phyloP scores from a whole-genome alignment of 2,888 invertebrate species.

The Dasysyrphus tricinctus region DNA sequence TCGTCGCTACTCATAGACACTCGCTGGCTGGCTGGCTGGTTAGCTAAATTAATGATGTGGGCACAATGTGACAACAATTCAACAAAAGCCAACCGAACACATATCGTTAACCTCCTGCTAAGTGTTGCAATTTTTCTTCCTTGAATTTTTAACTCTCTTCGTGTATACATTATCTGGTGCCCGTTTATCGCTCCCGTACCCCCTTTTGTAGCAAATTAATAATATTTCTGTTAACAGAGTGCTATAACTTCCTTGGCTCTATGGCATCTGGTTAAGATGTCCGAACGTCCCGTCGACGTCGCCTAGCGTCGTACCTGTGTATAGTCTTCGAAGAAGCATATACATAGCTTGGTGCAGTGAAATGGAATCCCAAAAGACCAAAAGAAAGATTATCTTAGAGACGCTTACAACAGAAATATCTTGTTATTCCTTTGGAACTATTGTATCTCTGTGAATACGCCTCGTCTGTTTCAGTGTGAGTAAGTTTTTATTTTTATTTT shows the following conservation, averaged over 20 bases:
- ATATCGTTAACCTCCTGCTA: conserved; percentile 76
- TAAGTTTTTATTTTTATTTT: conserved; percentile 23
- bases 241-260: conserved; percentile 63
- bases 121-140: conserved; percentile 74
- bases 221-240: conserved; percentile 74
- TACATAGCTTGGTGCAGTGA: too few relatives aligned
- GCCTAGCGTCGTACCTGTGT: background rate
- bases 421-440: conserved; percentile 58
- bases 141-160: conserved; percentile 34
- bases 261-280: conserved; percentile 69
- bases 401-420: conserved; percentile 59
- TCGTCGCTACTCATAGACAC: background rate
- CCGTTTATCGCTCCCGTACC: background rate
- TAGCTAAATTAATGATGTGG: conserved; percentile 66
- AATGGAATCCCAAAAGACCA: conserved; percentile 41
- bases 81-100: conserved; percentile 73
- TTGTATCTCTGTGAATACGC: conserved; percentile 16
- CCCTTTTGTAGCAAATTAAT: conserved; percentile 65
- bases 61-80: conserved; percentile 74
- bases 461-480: background rate
- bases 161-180: background rate
- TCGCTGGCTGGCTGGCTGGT: background rate
- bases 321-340: conserved; percentile 4
- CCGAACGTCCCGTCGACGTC: conserved; percentile 31
- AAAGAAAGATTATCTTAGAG: conserved; percentile 64